Evolutionary conservation across 2,888 invertebrate species (phyloP), one percentile per base, ranked within the genome.

Genomic region (Bellardia pandia): DNA sequence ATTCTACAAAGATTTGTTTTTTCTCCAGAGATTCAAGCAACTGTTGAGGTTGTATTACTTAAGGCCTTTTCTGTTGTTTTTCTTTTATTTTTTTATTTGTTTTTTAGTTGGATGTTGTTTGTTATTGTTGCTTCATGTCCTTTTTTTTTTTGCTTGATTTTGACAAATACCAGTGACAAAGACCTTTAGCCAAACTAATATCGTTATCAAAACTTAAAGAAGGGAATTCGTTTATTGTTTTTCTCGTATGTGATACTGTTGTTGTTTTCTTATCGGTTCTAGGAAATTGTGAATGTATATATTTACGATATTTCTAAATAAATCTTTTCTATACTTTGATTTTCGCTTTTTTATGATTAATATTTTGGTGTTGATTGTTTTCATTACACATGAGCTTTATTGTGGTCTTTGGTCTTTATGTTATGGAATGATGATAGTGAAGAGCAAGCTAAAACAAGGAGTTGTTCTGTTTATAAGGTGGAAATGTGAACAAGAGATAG

Each of bases 21-120:
- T 64, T 62, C 75, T 72, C 80, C 30, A 16, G 69, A 77, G 84
- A 87, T 58, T 78, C 76, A 80, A 84, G 80, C 84, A 86, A 86
- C 72, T 86, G 84, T 84, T 81, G 48, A 74, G 51, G 23, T 76
- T 80, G 60, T 68, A 74, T 74, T 33, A 62, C 74, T 81, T 71
- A 11, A 78, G 77, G 74, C 69, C 45, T 30, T 74, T 68, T 51
- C 30, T 16, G 8, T 64, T 77, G 66, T 66, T 0, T 23, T 23
- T 23, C 23, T 23, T 23, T 23, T 23, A 23, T 66, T 7, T 71
- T 48, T 56, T 71, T 45, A 4, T 16, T 40, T 60, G 60, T 64
- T 66, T 68, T 45, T 68, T 60, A 77, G 48, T 82, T 74, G 14
- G n/a, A 58, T 16, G 74, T 68, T 74, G 16, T 78, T 74, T 60